phyloP scores from a whole-genome alignment of 2,888 invertebrate species.

The Rotaria sp. region DNA sequence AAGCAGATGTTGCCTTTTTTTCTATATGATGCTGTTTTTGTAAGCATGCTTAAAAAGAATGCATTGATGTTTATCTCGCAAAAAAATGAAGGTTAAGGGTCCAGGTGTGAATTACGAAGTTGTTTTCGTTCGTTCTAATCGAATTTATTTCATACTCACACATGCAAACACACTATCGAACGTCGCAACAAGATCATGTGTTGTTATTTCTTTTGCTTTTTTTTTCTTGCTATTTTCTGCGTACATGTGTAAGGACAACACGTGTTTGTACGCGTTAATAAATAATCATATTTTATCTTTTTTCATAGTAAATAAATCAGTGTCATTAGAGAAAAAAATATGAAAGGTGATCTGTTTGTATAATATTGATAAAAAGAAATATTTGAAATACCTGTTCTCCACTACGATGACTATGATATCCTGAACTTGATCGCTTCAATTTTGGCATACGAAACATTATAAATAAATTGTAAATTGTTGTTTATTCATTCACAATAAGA shows the following conservation, averaged over 20 bases:
- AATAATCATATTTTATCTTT: neutral
- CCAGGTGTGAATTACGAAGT: neutral
- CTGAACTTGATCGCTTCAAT: neutral
- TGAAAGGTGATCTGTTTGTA: too few relatives aligned
- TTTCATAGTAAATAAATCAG: neutral
- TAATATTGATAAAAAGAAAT: neutral
- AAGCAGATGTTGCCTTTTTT: neutral
- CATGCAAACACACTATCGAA: neutral
- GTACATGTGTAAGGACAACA: neutral
- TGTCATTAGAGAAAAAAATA: neutral
- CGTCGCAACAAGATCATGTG: constrained; percentile 12
- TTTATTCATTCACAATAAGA: neutral
- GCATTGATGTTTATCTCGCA: neutral
- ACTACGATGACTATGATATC: constrained; percentile 5
- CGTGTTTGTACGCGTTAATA: too few relatives aligned
- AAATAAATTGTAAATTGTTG: neutral
- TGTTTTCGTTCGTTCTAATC: constrained; percentile 4
- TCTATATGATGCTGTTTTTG: neutral
- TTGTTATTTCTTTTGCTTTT: neutral
- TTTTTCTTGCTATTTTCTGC: neutral
- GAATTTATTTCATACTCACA: neutral
- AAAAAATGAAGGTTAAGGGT: neutral
- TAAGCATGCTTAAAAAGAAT: neutral
- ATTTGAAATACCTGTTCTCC: neutral
- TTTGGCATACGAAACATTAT: neutral